phyloP scores from a whole-genome alignment of 1,140 invertebrate genomes.

The Saccostrea glomerata region DNA sequence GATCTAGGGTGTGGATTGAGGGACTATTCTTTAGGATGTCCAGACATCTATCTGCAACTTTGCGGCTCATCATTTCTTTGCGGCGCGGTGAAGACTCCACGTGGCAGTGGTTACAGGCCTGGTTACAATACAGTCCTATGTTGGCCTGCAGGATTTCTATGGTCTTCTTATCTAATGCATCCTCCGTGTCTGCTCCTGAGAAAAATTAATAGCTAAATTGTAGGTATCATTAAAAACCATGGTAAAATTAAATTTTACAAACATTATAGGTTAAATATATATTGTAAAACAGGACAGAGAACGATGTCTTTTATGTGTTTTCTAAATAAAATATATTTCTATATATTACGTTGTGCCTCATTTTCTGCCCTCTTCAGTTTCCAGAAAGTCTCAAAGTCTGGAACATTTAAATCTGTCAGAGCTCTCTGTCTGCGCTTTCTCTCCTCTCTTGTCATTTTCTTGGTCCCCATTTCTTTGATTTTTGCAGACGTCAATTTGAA shows the following conservation, averaged over 20 bases:
- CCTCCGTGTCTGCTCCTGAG: conserved; percentile 39
- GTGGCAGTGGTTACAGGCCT: conserved; percentile 69
- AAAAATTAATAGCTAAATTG: too few species aligned
- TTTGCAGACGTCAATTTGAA: conserved; percentile 62
- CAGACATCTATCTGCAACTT: conserved; percentile 60
- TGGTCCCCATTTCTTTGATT: conserved; percentile 64
- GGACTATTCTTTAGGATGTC: conserved; percentile 62
- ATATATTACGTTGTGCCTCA: conserved; percentile 46
- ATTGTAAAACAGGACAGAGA: too few species aligned
- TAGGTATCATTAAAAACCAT: too few species aligned
- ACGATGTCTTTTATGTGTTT: too few species aligned
- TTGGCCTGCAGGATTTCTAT: conserved; percentile 64
- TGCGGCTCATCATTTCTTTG: conserved; percentile 64
- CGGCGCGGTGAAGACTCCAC: conserved; percentile 69
- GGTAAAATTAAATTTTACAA: too few species aligned
- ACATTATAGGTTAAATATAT: too few species aligned
- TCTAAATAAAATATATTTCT: too few species aligned
- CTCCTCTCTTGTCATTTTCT: conserved; percentile 64
- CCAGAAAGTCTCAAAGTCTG: conserved; percentile 63
- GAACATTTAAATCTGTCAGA: conserved; percentile 62
- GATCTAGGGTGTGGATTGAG: conserved; percentile 60
- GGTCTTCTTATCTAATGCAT: conserved; percentile 48
- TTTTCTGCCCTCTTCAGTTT: conserved; percentile 53
- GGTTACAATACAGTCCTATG: conserved; percentile 70
- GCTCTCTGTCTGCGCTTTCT: conserved; percentile 65